Percentiles rank a stretch among this genome's conserved stretches.
Conservation (phyloP, 1,140 invertebrate species). For the Cepaea nemoralis region DNA sequence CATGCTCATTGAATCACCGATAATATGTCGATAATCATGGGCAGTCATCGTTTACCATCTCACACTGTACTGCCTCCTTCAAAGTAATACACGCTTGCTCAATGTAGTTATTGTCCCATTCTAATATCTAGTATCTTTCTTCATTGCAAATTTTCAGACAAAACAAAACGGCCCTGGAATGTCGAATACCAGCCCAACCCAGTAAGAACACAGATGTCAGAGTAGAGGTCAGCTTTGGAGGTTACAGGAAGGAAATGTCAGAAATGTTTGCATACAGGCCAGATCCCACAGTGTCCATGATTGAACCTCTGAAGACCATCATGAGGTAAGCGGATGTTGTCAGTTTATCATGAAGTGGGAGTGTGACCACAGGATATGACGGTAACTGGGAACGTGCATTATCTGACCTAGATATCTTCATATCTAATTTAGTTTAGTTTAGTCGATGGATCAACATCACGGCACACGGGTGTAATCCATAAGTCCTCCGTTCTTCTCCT, state of each 20-base stretch:
- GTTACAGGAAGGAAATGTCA: slow-evolving; percentile 49
- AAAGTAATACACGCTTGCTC: no score
- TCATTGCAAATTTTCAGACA: slow-evolving; percentile 46
- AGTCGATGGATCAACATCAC: no score
- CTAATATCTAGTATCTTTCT: neutral
- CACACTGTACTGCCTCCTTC: no score
- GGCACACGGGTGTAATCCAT: no score
- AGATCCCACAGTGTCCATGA: slow-evolving; percentile 60
- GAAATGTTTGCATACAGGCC: slow-evolving; percentile 55
- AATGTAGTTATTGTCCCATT: neutral
- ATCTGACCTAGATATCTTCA: no score
- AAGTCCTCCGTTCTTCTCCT: no score
- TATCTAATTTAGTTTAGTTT: no score
- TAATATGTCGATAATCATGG: no score
- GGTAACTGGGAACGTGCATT: no score
- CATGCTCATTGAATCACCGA: no score
- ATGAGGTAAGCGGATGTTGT: slow-evolving; percentile 51
- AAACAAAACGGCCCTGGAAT: slow-evolving; percentile 55
- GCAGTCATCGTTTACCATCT: no score
- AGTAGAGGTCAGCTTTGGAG: slow-evolving; percentile 64
- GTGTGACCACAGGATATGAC: no score
- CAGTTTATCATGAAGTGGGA: neutral
- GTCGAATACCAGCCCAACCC: slow-evolving; percentile 53
- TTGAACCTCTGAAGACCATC: slow-evolving; percentile 61
- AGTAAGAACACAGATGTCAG: slow-evolving; percentile 45